Evolutionary conservation across 2,888 invertebrate species (phyloP).

Genomic region (Xestia xanthographa): DNA sequence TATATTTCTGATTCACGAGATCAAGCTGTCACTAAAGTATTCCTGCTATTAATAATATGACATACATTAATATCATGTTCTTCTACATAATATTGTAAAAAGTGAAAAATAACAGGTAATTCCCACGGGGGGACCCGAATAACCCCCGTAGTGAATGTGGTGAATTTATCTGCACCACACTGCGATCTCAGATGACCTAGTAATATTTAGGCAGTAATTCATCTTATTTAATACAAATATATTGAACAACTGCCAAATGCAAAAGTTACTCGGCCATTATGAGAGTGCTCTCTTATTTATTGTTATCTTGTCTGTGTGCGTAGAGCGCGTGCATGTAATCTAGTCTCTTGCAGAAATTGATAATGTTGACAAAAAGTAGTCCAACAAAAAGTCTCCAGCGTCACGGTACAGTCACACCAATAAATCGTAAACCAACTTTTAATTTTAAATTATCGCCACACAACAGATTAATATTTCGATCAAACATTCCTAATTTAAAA

Average conservation of each 20-base stretch:
- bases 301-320: conserved; percentile 45
- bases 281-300: conserved; percentile 67
- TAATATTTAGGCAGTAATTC: conserved; percentile 68
- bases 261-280: conserved; percentile 72
- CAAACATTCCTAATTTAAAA: conserved; percentile 60
- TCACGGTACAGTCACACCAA: conserved; percentile 53
- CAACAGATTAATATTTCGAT: conserved; percentile 49
- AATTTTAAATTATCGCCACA: conserved; percentile 36
- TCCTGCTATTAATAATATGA: no score
- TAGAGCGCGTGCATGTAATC: conserved; percentile 38
- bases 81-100: neutral
- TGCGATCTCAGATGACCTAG: conserved; percentile 62
- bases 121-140: conserved; percentile 5
- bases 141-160: neutral
- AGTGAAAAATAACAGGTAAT: neutral
- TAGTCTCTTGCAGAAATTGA: conserved; percentile 59
- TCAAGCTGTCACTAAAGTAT: no score
- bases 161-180: conserved; percentile 30
- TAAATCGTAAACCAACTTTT: conserved; percentile 25
- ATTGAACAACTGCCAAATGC: conserved; percentile 78
- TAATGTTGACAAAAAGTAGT: conserved; percentile 61
- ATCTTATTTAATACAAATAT: conserved; percentile 78
- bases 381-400: conserved; percentile 41
- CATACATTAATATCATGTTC: neutral
- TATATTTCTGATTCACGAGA: no score